Evolutionary conservation across 2,113 vertebrate genomes (phyloP).

Genomic region (Rhadina sibilatrix): DNA sequence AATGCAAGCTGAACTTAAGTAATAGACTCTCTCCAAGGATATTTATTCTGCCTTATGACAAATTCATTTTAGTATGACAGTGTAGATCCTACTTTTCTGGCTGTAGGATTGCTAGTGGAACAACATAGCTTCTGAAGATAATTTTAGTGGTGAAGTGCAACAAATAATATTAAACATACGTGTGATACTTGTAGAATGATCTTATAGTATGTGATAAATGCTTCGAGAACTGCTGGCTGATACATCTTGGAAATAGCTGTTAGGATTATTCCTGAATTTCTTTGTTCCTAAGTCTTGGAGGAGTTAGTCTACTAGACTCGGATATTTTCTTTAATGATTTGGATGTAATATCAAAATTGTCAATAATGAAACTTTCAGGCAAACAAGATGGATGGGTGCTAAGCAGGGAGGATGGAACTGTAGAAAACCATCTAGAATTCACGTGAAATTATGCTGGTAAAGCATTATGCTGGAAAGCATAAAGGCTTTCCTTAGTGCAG

Average conservation of each 20-base stretch:
- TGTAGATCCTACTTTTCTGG: not conserved
- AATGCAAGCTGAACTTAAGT: not conserved
- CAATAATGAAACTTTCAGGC: not conserved
- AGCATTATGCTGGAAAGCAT: too few species aligned
- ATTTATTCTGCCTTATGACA: not conserved
- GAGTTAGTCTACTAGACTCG: fast-evolving
- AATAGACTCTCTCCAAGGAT: not conserved
- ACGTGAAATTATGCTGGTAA: not conserved
- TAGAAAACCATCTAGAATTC: not conserved
- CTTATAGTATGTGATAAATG: not conserved
- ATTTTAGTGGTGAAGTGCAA: not conserved
- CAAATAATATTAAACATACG: not conserved
- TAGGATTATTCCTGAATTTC: not conserved
- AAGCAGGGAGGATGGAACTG: not conserved
- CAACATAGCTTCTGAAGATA: not conserved
- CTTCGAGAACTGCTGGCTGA: not conserved
- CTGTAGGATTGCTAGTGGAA: not conserved
- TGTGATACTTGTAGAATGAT: not conserved
- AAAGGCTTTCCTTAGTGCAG: not conserved
- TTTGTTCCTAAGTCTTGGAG: not conserved
- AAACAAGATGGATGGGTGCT: not conserved
- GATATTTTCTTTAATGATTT: not conserved
- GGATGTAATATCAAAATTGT: not conserved
- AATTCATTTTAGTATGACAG: not conserved
- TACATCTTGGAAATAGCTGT: not conserved